Base-by-base conservation (phyloP, 2,113 vertebrate species). In the Neodontobutis hainanensis region DNA sequence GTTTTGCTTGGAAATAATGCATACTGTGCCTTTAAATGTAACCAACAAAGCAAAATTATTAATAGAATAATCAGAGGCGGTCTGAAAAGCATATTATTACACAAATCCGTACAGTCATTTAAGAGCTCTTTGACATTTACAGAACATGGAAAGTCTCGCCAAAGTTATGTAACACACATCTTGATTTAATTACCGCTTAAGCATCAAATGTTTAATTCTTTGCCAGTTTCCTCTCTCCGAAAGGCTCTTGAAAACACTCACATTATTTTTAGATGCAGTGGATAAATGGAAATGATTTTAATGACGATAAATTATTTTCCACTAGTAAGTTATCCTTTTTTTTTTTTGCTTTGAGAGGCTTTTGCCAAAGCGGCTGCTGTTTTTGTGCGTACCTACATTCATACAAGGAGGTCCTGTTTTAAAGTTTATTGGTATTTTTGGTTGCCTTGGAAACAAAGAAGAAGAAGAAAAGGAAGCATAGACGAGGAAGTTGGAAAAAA, bases 381-480 rank as follows among this genome's bases (percentile, higher is more conserved):
- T 65, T 68, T 34, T 63, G 16, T 65, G 27, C 74, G 42, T 55
- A 52, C 63, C 78, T 16, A 58, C 61, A 49, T 78, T 67, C 40
- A 75, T 65, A 79, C 62, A 80, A 74, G 75, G 11, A 62, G 61
- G 61, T 56, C 62, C 78, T 84, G 74, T 90, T 77, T 77, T 82
- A 2, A 47, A 83, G 72, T 83, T 87, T 86, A 61, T 79, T 86
- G 68, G 48, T 68, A 61, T 70, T 78, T 42, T 65, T 5, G 46
- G 87, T 73, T 89, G 74, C 87, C 58, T 48, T 86, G 82, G 82
- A 75, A 66, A 88, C 77, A 61, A 61, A 67, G 10, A 65, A 35
- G 3, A 65, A 35, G 2, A n/a, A 68, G 55, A 82, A 19, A 59
- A 51, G 10, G 47, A 48, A 68, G 46, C 9, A 34, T 27, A 51